Evolutionary conservation across 2,888 invertebrate species (phyloP).

Genomic region (Meta bourneti): DNA sequence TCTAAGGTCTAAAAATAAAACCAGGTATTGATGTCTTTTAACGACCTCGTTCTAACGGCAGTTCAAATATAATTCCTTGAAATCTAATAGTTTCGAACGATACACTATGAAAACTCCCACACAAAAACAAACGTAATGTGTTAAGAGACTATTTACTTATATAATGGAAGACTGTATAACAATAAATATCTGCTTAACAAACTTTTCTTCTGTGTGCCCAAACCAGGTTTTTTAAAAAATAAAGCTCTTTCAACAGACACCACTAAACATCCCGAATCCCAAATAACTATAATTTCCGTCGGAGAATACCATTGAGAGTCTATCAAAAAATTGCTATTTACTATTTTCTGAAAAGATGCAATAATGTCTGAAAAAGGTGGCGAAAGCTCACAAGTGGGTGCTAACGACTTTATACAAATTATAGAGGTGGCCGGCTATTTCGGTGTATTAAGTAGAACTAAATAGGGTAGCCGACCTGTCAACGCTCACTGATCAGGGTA

Average conservation of each 20-base stretch:
- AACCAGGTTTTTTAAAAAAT: not conserved
- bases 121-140: no score
- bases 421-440: conserved; percentile 41
- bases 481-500: conserved; percentile 56
- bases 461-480: conserved; percentile 62
- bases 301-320: conserved; percentile 13
- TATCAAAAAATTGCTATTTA: conserved; percentile 66
- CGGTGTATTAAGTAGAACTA: conserved; percentile 55
- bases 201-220: not conserved
- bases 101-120: no score
- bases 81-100: no score
- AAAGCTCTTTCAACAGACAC: not conserved
- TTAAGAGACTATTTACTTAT: no score
- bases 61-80: no score
- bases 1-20: no score
- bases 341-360: conserved; percentile 25
- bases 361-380: conserved; percentile 43
- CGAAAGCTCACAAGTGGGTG: conserved; percentile 61
- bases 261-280: not conserved
- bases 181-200: not conserved
- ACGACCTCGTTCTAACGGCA: no score
- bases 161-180: not conserved
- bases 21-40: no score
- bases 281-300: conserved; percentile 54
- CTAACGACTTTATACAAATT: conserved; percentile 54